Conservation (phyloP, 2,888 invertebrate species). For the Artemia sinica region DNA sequence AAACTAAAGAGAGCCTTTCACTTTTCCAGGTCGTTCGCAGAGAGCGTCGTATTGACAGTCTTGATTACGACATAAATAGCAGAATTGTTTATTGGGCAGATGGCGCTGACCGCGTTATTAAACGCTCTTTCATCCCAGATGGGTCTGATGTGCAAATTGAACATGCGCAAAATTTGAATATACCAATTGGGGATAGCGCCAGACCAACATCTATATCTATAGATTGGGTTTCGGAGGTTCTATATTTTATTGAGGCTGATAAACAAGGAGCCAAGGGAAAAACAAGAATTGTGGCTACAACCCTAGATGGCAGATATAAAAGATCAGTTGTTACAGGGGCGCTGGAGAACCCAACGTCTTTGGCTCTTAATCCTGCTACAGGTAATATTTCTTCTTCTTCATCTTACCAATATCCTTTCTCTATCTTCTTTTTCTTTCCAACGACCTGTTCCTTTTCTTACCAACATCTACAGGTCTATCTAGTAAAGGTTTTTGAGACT, state of each 20-base stretch:
- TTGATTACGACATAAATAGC: conserved; percentile 67
- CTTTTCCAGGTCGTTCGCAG: conserved; percentile 49
- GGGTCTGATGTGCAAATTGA: conserved; percentile 60
- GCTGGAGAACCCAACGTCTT: conserved; percentile 67
- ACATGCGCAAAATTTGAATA: conserved; percentile 56
- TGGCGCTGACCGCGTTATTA: conserved; percentile 55
- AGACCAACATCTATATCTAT: conserved; percentile 77
- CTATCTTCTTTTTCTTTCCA: too few relatives aligned
- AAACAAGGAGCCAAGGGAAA: conserved; percentile 36
- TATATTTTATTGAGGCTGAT: conserved; percentile 83
- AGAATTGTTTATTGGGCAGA: conserved; percentile 93
- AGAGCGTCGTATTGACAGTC: conserved; percentile 72
- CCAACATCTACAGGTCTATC: too few relatives aligned
- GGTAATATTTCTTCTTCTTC: conserved; percentile 3
- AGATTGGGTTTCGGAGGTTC: conserved; percentile 81
- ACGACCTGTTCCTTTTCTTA: too few relatives aligned
- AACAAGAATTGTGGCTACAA: conserved; percentile 59
- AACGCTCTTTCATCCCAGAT: conserved; percentile 72
- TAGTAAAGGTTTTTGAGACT: too few relatives aligned
- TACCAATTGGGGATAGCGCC: conserved; percentile 40
- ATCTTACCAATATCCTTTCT: too few relatives aligned
- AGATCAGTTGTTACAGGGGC: conserved; percentile 56
- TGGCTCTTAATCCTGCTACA: conserved; percentile 67
- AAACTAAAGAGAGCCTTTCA: too few relatives aligned
- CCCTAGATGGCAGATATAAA: conserved; percentile 72